Percentiles rank a stretch among this genome's conserved stretches.
Evolutionary conservation across 2,797 vertebrate species (phyloP).

Genomic region (Naso thynnoides): DNA sequence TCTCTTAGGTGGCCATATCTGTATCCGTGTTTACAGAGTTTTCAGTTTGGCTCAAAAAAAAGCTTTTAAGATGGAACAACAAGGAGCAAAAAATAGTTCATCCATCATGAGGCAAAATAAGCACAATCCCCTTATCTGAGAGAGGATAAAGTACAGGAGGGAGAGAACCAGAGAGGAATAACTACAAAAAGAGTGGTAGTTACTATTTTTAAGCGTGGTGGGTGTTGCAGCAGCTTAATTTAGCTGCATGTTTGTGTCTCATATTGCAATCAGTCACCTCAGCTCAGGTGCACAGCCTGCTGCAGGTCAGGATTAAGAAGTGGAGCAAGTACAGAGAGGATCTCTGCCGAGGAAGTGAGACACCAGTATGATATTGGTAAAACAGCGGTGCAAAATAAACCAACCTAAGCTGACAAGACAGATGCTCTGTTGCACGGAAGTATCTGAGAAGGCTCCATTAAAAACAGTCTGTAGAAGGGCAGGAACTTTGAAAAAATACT

Average conservation of each 20-base stretch:
- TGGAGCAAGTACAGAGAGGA: slow-evolving; percentile 9
- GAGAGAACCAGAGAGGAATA: slow-evolving; percentile 20
- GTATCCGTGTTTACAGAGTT: slow-evolving; percentile 44
- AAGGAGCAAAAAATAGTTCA: slow-evolving; percentile 34
- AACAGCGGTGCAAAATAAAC: no score
- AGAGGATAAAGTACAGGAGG: slow-evolving; percentile 15
- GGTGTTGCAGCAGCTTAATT: slow-evolving; percentile 33
- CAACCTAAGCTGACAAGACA: no score
- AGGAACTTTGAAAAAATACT: no score
- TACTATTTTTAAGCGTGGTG: slow-evolving; percentile 55
- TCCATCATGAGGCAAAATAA: slow-evolving; percentile 43
- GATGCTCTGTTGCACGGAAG: no score
- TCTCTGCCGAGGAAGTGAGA: slow-evolving; percentile 14
- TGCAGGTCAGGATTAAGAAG: slow-evolving; percentile 34
- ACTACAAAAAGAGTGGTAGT: slow-evolving; percentile 44
- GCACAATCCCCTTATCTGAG: slow-evolving; percentile 45
- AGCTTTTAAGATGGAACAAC: slow-evolving; percentile 46
- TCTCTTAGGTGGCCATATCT: slow-evolving; percentile 34
- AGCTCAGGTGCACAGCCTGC: slow-evolving; percentile 30
- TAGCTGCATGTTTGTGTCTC: slow-evolving; percentile 35
- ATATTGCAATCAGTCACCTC: slow-evolving; percentile 44
- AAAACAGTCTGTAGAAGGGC: no score
- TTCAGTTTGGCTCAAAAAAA: slow-evolving; percentile 28
- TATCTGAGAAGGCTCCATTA: no score
- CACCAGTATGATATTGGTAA: not conserved